Evolutionary conservation across 2,888 invertebrate species (phyloP).

Genomic region (Opisthograptis luteolata): DNA sequence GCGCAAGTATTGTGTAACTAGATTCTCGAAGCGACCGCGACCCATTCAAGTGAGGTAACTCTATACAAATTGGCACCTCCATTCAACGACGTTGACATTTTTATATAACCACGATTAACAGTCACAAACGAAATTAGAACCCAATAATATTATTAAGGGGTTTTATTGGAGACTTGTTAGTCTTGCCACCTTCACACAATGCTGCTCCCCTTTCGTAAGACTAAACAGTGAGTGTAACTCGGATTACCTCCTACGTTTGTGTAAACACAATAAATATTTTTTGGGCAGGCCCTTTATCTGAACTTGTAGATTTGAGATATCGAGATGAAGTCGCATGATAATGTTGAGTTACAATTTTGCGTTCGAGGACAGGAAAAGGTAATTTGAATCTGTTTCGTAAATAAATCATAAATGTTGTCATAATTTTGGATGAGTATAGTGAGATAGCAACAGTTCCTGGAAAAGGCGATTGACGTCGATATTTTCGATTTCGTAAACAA

Average conservation of each 20-base stretch:
- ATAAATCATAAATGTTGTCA: slow-evolving; percentile 20
- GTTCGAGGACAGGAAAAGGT: slow-evolving; percentile 21
- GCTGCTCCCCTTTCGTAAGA: slow-evolving; percentile 58
- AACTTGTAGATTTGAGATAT: slow-evolving; percentile 52
- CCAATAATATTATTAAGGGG: slow-evolving; percentile 81
- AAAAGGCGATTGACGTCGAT: too few species aligned
- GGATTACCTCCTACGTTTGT: slow-evolving; percentile 83
- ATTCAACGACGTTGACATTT: slow-evolving; percentile 77
- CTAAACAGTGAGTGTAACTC: slow-evolving; percentile 68
- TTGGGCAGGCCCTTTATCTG: slow-evolving; percentile 65
- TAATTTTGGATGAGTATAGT: slow-evolving; percentile 9
- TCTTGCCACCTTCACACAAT: slow-evolving; percentile 44
- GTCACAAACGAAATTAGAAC: slow-evolving; percentile 82
- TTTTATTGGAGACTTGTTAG: slow-evolving; percentile 45
- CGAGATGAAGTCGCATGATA: slow-evolving; percentile 40
- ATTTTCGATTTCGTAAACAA: too few species aligned
- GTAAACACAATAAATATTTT: slow-evolving; percentile 83
- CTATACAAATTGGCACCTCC: slow-evolving; percentile 80
- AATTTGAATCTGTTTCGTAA: slow-evolving; percentile 34
- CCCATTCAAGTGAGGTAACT: slow-evolving; percentile 65
- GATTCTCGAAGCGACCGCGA: slow-evolving; percentile 59
- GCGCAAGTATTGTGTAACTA: slow-evolving; percentile 60
- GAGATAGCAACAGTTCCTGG: not conserved
- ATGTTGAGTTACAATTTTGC: slow-evolving; percentile 25
- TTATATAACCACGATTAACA: slow-evolving; percentile 80